Evolutionary conservation across 2,113 vertebrate species (phyloP).

Genomic region (Corythoichthys haematopterus): DNA sequence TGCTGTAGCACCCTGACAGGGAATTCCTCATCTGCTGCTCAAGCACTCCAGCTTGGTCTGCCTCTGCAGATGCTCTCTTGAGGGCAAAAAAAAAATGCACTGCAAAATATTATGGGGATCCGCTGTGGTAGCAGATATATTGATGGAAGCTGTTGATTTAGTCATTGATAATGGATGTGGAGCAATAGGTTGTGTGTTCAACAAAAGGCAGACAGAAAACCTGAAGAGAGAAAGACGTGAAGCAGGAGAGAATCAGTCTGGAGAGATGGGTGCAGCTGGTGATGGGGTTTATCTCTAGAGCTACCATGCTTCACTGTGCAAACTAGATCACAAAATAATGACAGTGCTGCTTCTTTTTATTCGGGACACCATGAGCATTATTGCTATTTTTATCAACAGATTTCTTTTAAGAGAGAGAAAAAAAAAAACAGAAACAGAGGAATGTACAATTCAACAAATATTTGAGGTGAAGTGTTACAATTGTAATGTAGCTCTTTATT

Average conservation of each 20-base stretch:
- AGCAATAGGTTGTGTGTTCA: constrained; percentile 29
- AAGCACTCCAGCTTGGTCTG: constrained; percentile 65
- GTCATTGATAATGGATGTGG: background rate
- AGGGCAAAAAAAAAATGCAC: constrained; percentile 21
- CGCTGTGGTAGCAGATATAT: constrained; percentile 13
- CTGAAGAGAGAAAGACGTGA: constrained; percentile 6
- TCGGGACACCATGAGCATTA: constrained; percentile 16
- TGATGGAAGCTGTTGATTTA: constrained; percentile 25
- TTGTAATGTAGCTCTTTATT: constrained; percentile 23
- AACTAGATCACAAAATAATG: constrained; percentile 19
- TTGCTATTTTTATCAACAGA: constrained; percentile 11
- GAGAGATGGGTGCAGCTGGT: constrained; percentile 84
- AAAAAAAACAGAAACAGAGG: constrained; percentile 3
- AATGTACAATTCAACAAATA: constrained; percentile 17
- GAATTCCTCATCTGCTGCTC: constrained; percentile 76
- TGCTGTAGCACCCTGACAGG: constrained; percentile 79
- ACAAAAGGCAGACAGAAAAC: constrained; percentile 25
- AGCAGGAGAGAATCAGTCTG: constrained; percentile 49
- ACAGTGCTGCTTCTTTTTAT: constrained; percentile 18
- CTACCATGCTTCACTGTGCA: constrained; percentile 68
- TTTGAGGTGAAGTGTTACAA: constrained; percentile 21
- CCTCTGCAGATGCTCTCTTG: constrained; percentile 34
- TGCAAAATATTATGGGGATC: constrained; percentile 40
- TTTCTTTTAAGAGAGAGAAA: constrained; percentile 12
- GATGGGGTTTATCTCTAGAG: constrained; percentile 75